Conservation (phyloP, 2,113 vertebrate species). For the Tetrao urogallus region DNA sequence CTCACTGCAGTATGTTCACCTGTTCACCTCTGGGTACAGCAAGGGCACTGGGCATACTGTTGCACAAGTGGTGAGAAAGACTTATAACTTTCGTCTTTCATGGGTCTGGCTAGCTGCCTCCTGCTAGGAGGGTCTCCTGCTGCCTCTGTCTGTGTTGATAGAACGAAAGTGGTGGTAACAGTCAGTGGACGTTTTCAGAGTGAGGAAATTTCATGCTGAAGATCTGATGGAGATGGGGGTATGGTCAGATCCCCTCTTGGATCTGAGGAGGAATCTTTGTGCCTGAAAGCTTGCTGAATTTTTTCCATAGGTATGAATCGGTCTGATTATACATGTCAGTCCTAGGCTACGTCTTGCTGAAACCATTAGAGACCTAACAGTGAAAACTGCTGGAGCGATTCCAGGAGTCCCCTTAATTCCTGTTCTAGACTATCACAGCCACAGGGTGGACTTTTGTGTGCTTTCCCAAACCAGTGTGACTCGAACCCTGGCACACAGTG, state of each 20-base stretch:
- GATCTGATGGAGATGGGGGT: background rate
- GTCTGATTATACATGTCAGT: background rate
- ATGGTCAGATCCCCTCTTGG: background rate
- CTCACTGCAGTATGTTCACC: background rate
- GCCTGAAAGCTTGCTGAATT: background rate
- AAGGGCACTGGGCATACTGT: too few relatives aligned
- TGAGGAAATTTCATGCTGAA: background rate
- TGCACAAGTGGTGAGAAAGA: background rate
- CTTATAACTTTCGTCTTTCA: background rate
- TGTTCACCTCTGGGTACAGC: background rate
- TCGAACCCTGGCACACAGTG: accelerated
- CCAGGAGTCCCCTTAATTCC: background rate
- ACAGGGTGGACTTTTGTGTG: background rate
- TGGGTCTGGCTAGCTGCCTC: background rate
- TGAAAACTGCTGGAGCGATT: background rate
- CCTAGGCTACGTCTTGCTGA: background rate
- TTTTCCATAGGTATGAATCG: background rate
- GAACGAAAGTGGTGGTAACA: background rate
- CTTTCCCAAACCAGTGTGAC: background rate
- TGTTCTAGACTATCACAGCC: background rate
- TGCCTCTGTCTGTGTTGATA: background rate
- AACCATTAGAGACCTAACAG: background rate
- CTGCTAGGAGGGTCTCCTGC: background rate
- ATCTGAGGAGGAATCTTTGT: background rate
- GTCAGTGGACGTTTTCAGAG: background rate